A percentile compares a stretch with the other conserved stretches of the same genome.
These are phyloP conservation scores for Ceyx melanurus DNA, from an alignment of 2,113 vertebrate genomes.

Conservation along the genomic window DNA sequence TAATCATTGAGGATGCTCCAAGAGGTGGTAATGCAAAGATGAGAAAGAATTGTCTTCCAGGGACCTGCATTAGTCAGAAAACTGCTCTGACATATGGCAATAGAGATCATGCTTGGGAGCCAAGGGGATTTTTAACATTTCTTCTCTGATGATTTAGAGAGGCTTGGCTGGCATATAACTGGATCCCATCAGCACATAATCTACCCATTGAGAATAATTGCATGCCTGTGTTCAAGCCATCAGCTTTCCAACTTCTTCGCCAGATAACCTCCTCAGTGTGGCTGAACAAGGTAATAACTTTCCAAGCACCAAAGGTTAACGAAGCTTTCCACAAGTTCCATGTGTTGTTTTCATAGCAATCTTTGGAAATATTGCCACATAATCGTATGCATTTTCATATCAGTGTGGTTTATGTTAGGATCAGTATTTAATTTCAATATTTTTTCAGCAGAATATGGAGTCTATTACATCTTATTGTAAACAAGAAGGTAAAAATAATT, in stretches of 20 bases:
- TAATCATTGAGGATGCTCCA: background rate
- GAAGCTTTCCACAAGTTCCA: background rate
- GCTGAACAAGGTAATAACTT: background rate
- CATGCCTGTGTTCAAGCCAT: background rate
- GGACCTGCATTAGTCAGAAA: conserved; percentile 14
- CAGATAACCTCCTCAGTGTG: background rate
- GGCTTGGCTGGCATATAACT: conserved; percentile 13
- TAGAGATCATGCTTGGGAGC: background rate
- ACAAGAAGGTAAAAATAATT: background rate
- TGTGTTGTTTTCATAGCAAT: background rate
- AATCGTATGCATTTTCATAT: background rate
- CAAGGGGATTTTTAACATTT: conserved; percentile 41
- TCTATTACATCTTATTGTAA: background rate
- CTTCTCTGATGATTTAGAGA: conserved; percentile 16
- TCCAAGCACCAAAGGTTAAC: conserved; percentile 24
- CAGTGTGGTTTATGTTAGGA: background rate
- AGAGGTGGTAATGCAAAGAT: background rate
- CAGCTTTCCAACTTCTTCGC: background rate
- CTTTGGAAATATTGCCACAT: background rate
- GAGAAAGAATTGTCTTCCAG: conserved; percentile 1
- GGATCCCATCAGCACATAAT: conserved; percentile 3
- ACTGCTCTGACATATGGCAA: background rate
- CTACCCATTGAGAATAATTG: conserved; percentile 12
- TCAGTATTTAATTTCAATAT: background rate
- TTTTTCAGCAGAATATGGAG: background rate